Evolutionary conservation across 1,140 invertebrate genomes (phyloP).

Genomic region (Lepidurus arcticus): DNA sequence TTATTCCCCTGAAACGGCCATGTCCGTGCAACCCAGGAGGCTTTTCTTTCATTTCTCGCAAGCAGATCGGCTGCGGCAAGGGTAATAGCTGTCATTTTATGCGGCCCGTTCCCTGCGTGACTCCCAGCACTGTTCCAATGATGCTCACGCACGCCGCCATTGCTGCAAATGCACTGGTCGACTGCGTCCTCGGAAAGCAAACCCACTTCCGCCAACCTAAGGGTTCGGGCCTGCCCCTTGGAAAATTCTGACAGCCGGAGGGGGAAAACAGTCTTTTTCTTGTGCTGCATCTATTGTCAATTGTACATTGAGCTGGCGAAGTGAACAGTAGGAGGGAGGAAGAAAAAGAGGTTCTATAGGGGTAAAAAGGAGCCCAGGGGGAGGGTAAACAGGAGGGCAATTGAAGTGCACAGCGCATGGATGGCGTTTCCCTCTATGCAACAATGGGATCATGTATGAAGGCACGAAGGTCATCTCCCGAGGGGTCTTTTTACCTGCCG

Average conservation of each 20-base stretch:
- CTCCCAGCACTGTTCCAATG: neutral
- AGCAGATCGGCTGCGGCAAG: neutral
- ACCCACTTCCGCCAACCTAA: neutral
- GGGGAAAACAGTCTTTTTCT: neutral
- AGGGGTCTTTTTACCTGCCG: neutral
- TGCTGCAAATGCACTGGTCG: slow-evolving; percentile 12
- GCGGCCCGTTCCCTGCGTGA: neutral
- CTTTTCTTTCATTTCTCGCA: slow-evolving; percentile 15
- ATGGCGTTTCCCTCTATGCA: neutral
- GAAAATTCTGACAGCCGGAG: no score
- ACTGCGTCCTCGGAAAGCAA: neutral
- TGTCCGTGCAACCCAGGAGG: neutral
- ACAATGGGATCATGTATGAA: neutral
- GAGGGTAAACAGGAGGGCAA: neutral
- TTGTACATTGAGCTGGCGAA: neutral
- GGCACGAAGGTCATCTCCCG: slow-evolving; percentile 6
- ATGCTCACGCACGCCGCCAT: slow-evolving; percentile 16
- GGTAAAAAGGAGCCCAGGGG: no score
- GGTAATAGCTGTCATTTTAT: slow-evolving; percentile 7
- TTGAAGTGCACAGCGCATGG: neutral
- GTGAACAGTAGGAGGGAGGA: no score
- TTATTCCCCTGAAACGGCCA: neutral
- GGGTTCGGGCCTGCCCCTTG: neutral
- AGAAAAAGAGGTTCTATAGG: no score
- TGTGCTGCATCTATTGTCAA: neutral